These are phyloP conservation scores for Cheumatopsyche charites DNA, from an alignment of 1,140 invertebrate genomes.

Conservation along the genomic window DNA sequence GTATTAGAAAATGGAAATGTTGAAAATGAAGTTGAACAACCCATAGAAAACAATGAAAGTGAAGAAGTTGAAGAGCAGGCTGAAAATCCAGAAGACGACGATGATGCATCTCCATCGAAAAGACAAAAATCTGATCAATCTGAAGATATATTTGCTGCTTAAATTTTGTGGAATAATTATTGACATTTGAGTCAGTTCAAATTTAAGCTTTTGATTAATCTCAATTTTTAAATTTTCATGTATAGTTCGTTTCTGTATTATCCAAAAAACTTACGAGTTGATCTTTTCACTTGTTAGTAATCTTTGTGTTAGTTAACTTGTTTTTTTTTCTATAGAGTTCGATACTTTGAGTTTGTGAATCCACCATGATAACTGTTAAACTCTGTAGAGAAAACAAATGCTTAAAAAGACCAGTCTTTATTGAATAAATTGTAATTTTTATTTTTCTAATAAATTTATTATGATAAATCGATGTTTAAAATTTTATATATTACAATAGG, in stretches of 20 bases:
- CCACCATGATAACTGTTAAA: too few species aligned
- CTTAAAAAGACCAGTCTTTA: too few species aligned
- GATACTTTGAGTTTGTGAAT: too few species aligned
- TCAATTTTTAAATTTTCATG: not conserved
- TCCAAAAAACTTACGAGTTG: too few species aligned
- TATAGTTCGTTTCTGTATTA: not conserved
- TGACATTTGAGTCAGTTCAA: not conserved
- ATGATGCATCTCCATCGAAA: conserved; percentile 22
- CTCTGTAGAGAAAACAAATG: too few species aligned
- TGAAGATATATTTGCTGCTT: conserved; percentile 45
- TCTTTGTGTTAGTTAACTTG: too few species aligned
- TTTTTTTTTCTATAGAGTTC: too few species aligned
- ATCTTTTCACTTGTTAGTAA: too few species aligned
- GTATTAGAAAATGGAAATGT: conserved; percentile 4
- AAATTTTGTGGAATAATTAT: not conserved
- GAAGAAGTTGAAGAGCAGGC: not conserved
- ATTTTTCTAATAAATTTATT: too few species aligned
- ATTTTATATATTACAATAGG: too few species aligned
- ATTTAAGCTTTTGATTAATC: not conserved
- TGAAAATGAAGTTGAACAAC: conserved; percentile 19
- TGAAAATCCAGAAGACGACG: conserved; percentile 23
- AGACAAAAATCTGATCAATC: conserved; percentile 19
- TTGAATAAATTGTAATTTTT: too few species aligned
- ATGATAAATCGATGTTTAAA: too few species aligned
- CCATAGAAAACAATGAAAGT: conserved; percentile 14